Conservation (phyloP, 1,140 invertebrate species). For the Sarcophaga peregrina region DNA sequence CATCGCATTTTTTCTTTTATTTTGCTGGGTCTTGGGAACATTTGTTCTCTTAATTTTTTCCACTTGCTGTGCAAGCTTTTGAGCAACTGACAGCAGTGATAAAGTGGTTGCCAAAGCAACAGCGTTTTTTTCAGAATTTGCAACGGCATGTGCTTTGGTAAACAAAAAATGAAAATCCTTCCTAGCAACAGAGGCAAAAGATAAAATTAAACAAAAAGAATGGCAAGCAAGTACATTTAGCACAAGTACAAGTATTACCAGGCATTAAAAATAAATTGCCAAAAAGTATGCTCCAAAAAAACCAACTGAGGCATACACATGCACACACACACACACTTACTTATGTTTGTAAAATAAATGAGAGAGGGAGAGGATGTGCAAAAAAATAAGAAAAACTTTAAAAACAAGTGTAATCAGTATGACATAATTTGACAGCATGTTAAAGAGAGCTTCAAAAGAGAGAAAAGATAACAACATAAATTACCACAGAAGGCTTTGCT, state of each 20-base stretch:
- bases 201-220: too few relatives aligned
- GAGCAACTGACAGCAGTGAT: slow-evolving; percentile 2
- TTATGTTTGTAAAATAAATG: not conserved
- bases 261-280: slow-evolving; percentile 19
- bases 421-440: slow-evolving; percentile 18
- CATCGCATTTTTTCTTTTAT: not conserved
- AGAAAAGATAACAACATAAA: not conserved
- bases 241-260: not conserved
- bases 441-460: slow-evolving; percentile 1
- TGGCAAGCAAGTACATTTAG: not conserved
- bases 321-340: too few relatives aligned
- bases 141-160: too few relatives aligned
- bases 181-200: too few relatives aligned
- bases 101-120: slow-evolving; percentile 21
- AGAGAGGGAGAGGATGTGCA: not conserved
- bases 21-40: not conserved
- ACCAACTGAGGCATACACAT: not conserved
- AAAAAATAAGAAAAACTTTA: not conserved
- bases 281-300: slow-evolving; percentile 20
- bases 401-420: slow-evolving; percentile 23
- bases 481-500: too few relatives aligned
- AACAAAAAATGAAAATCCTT: too few relatives aligned
- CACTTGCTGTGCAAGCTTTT: not conserved
- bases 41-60: not conserved
- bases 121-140: not conserved